A percentile compares a stretch with the other conserved stretches of the same genome.
These are phyloP conservation scores for Eupithecia inturbata DNA, from an alignment of 2,888 invertebrate genomes.

Conservation along the genomic window DNA sequence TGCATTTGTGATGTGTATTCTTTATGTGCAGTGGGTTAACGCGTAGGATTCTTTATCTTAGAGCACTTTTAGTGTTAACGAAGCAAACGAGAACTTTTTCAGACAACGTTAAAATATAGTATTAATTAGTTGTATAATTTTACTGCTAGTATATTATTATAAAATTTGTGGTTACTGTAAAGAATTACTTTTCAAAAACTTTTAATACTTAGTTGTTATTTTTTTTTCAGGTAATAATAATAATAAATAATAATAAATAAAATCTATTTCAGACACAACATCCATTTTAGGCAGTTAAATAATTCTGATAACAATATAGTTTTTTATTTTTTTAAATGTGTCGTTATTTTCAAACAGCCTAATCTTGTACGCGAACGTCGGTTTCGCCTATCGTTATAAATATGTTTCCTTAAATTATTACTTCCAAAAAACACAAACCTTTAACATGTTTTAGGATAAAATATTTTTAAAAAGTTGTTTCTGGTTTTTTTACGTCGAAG, in stretches of 20 bases:
- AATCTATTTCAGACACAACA: too few relatives aligned
- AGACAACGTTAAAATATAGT: too few relatives aligned
- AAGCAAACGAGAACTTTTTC: too few relatives aligned
- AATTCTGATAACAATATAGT: background rate
- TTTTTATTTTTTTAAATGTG: background rate
- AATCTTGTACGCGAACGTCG: constrained; percentile 20
- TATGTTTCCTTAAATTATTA: constrained; percentile 15
- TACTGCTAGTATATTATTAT: too few relatives aligned
- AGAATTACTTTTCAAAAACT: too few relatives aligned
- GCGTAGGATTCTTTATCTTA: background rate
- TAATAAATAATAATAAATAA: too few relatives aligned
- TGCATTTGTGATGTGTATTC: background rate
- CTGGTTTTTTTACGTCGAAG: background rate
- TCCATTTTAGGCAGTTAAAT: too few relatives aligned
- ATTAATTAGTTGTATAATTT: too few relatives aligned
- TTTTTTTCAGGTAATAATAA: too few relatives aligned
- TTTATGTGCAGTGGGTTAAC: background rate
- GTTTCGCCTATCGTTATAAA: constrained; percentile 24
- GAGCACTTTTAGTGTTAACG: too few relatives aligned
- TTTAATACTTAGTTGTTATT: too few relatives aligned
- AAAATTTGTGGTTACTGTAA: too few relatives aligned
- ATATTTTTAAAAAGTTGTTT: constrained; percentile 8
- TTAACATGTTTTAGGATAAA: constrained; percentile 7
- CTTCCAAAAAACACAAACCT: constrained; percentile 13
- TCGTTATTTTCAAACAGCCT: constrained; percentile 12